phyloP scores from a whole-genome alignment of 2,797 vertebrate genomes.

The Sebastes taczanowskii region DNA sequence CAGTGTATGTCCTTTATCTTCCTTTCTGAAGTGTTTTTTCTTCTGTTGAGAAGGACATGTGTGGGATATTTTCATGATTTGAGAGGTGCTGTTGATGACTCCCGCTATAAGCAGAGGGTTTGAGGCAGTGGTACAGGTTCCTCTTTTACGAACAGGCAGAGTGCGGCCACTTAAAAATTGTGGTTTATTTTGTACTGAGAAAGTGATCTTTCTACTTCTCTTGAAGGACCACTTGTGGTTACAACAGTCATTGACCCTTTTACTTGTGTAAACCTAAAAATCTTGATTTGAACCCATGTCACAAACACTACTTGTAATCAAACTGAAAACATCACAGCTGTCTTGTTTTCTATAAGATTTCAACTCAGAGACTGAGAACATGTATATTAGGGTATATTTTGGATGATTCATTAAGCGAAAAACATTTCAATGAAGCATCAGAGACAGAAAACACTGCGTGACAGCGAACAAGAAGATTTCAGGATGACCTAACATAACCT shows the following conservation, averaged over 20 bases:
- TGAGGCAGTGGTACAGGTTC: background rate
- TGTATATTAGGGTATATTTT: background rate
- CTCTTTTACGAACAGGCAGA: background rate
- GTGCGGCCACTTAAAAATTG: background rate
- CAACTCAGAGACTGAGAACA: background rate
- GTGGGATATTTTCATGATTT: background rate
- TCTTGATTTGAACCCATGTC: background rate
- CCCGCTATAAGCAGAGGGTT: background rate
- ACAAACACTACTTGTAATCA: background rate
- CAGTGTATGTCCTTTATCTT: background rate
- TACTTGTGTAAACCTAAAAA: background rate
- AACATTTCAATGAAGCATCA: background rate
- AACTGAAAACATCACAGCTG: background rate
- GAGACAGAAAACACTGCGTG: background rate
- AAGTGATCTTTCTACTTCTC: no score
- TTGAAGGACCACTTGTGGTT: background rate
- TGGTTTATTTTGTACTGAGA: no score
- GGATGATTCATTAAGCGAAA: background rate
- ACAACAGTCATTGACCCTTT: background rate
- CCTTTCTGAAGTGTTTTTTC: background rate
- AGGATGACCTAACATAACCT: constrained; percentile 1
- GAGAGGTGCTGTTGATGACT: background rate
- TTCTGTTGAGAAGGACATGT: background rate
- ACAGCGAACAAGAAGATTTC: background rate
- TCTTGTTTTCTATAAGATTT: background rate